Base-by-base conservation (phyloP, 1,140 invertebrate genomes). In the Leptopilina boulardi region DNA sequence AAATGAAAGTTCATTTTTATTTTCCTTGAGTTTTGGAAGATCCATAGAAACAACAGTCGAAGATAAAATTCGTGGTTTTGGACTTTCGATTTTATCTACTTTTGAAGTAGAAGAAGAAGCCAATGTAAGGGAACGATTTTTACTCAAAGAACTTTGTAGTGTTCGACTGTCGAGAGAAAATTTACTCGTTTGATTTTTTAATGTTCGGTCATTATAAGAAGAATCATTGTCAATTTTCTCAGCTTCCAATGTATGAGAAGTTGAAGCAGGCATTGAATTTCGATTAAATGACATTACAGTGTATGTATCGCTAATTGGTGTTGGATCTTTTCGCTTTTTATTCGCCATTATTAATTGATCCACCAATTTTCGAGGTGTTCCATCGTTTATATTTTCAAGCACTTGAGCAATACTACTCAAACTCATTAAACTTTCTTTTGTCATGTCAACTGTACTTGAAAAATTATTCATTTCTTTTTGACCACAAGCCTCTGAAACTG, bases 301-400 rank as follows among this genome's bases (percentile, higher is more conserved):
- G 4, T 82, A 88, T 18, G 83, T 88, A 15, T 82, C 70, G 44
- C 75, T 66, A 38, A 23, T n/a, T 41, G n/a, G 56, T 18, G 44
- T 71, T 3, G 71, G 15, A 18, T 82, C 79, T 66, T 83, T 86
- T 30, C 81, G 86, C 41, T 87, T 86, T 30, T 87, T 89, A 26
- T 88, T 87, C 13, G 87, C 83, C 75, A 87, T 83, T 11, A 91
- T 75, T 19, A 91, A 71, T 72, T 89, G 78, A 78, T 91, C 89
- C 0, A 91, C 87, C 10, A 91, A 77, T 79, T 80, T 81, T 30
- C 88, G 76, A 6, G 90, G 89, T 15, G 87, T 87, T 23, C 76
- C 74, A 42, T 82, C 84, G 11, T 86, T 83, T 3, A 83, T 82
- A 18, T 85, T 75, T 75, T 90, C 80, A 15, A 91, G 74, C 44